Evolutionary conservation across 2,888 invertebrate species (phyloP).

Genomic region (Zeuzera pyrina): DNA sequence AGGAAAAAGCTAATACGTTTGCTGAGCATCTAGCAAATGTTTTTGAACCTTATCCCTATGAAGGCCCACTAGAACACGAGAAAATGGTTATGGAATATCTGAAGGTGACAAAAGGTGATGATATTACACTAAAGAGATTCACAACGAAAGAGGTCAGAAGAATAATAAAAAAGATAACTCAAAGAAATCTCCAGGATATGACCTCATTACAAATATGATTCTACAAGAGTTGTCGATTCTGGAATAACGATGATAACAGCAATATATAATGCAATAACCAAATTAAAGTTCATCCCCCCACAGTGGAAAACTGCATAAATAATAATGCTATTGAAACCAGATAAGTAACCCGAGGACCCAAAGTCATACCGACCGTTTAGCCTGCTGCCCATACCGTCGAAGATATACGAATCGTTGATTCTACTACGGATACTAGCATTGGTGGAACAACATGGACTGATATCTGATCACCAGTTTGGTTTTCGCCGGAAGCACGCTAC

Average conservation of each 20-base stretch:
- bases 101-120: not conserved
- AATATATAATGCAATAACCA: not conserved
- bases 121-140: not conserved
- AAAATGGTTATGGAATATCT: not conserved
- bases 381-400: constrained; percentile 8
- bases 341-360: constrained; percentile 9
- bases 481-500: too few species aligned
- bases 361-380: constrained; percentile 12
- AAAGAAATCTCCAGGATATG: constrained; percentile 1
- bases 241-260: not conserved
- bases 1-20: not conserved
- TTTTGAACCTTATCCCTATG: not conserved
- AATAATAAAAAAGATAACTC: not conserved
- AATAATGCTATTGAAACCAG: constrained; percentile 2
- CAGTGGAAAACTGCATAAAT: constrained; percentile 2
- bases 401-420: constrained; percentile 10
- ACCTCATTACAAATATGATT: not conserved
- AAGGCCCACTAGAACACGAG: not conserved
- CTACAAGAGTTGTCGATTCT: constrained; percentile 1
- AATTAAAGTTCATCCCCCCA: not conserved
- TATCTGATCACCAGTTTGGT: constrained; percentile 2
- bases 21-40: not conserved
- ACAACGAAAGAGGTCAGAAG: not conserved
- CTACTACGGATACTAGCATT: not conserved
- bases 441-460: not conserved